These are phyloP conservation scores for Sesamia inferens DNA, from an alignment of 2,888 invertebrate species.

Conservation along the genomic window DNA sequence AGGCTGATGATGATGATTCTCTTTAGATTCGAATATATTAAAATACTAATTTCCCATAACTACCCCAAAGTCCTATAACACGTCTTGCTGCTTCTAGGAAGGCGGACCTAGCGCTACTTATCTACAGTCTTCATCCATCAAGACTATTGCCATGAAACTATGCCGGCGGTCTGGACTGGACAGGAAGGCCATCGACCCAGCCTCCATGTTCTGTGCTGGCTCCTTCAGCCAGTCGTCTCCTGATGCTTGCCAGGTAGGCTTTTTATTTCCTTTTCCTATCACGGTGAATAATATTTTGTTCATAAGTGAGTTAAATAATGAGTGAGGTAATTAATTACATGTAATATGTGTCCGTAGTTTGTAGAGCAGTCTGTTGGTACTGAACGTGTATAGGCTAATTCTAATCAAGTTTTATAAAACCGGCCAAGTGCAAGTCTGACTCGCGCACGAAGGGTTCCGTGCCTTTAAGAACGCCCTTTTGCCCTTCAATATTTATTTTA, in stretches of 20 bases:
- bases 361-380: not conserved
- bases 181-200: slow-evolving; percentile 82
- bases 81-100: slow-evolving; percentile 71
- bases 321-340: slow-evolving; percentile 62
- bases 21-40: too few relatives aligned
- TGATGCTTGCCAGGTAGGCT: slow-evolving; percentile 88
- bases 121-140: slow-evolving; percentile 83
- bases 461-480: too few relatives aligned
- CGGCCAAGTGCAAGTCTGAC: too few relatives aligned
- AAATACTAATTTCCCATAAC: not conserved
- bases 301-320: too few relatives aligned
- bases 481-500: too few relatives aligned
- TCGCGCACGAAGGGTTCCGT: too few relatives aligned
- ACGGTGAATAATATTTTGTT: too few relatives aligned
- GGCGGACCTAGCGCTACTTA: slow-evolving; percentile 81
- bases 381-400: too few relatives aligned
- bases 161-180: slow-evolving; percentile 83
- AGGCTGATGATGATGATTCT: too few relatives aligned
- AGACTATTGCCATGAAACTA: slow-evolving; percentile 85
- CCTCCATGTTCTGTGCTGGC: slow-evolving; percentile 89
- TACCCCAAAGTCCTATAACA: not conserved
- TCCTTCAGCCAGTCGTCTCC: slow-evolving; percentile 84
- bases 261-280: too few relatives aligned
- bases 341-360: not conserved
- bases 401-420: too few relatives aligned